Percentiles rank a stretch among this genome's conserved stretches.
Conservation (phyloP, 2,797 vertebrate genomes). For the Pelobates cultripes region DNA sequence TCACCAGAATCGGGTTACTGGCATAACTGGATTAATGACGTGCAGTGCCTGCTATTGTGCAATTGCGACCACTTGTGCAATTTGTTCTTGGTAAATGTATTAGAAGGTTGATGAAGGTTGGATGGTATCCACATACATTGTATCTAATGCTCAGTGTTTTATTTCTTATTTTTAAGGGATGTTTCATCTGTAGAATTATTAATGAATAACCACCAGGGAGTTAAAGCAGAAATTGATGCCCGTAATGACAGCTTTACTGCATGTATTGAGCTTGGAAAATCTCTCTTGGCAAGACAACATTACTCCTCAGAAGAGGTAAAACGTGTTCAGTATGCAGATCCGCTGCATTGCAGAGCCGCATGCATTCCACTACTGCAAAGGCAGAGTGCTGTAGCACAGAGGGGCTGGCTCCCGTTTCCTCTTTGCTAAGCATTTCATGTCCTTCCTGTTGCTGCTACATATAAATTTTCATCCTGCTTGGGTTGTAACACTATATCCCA, state of each 20-base stretch:
- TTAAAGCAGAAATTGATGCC: constrained; percentile 96
- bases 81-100: too few relatives aligned
- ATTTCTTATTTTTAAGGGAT: constrained; percentile 72
- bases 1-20: too few relatives aligned
- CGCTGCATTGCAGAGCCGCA: constrained; percentile 31
- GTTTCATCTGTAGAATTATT: constrained; percentile 96
- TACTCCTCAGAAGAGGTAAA: constrained; percentile 91
- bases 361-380: constrained; percentile 14
- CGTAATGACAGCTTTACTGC: constrained; percentile 94
- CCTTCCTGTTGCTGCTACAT: too few relatives aligned
- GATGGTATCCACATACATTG: too few relatives aligned
- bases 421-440: too few relatives aligned
- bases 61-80: too few relatives aligned
- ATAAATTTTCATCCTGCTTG: too few relatives aligned
- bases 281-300: constrained; percentile 92
- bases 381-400: background rate
- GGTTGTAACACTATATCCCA: too few relatives aligned
- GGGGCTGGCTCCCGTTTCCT: background rate
- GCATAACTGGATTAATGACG: too few relatives aligned
- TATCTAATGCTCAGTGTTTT: too few relatives aligned
- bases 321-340: background rate
- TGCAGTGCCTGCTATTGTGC: too few relatives aligned
- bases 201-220: constrained; percentile 98
- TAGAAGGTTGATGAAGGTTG: too few relatives aligned
- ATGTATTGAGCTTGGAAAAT: constrained; percentile 94